Conservation (phyloP, 2,113 vertebrate genomes). For the Oreochromis spilurus region DNA sequence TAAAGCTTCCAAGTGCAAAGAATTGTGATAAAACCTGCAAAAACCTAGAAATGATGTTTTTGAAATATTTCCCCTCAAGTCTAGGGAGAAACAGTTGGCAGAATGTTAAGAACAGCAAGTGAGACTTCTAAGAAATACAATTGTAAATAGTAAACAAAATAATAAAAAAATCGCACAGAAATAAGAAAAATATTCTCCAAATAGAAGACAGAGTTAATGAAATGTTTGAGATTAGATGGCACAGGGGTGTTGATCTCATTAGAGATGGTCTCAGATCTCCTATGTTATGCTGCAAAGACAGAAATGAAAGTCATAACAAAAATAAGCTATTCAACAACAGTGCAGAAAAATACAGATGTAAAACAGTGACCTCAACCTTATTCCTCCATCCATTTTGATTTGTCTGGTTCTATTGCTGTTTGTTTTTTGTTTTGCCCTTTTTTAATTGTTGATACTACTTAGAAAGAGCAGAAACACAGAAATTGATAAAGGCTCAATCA, state of each 20-base stretch:
- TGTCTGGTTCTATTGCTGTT: not conserved
- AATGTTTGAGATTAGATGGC: not conserved
- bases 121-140: not conserved
- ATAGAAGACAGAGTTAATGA: not conserved
- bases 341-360: not conserved
- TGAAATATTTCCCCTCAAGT: not conserved
- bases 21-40: not conserved
- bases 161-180: not conserved
- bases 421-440: not conserved
- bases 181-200: not conserved
- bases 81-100: not conserved
- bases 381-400: not conserved
- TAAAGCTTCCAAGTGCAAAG: not conserved
- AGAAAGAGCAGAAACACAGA: not conserved
- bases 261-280: not conserved
- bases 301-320: not conserved
- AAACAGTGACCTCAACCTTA: not conserved
- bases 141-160: not conserved
- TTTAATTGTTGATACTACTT: not conserved
- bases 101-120: not conserved
- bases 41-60: not conserved
- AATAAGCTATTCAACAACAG: not conserved
- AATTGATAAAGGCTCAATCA: not conserved
- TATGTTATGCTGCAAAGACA: not conserved
- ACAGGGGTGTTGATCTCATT: not conserved